phyloP scores from a whole-genome alignment of 2,797 vertebrate species.

The Phalanger gymnotis region DNA sequence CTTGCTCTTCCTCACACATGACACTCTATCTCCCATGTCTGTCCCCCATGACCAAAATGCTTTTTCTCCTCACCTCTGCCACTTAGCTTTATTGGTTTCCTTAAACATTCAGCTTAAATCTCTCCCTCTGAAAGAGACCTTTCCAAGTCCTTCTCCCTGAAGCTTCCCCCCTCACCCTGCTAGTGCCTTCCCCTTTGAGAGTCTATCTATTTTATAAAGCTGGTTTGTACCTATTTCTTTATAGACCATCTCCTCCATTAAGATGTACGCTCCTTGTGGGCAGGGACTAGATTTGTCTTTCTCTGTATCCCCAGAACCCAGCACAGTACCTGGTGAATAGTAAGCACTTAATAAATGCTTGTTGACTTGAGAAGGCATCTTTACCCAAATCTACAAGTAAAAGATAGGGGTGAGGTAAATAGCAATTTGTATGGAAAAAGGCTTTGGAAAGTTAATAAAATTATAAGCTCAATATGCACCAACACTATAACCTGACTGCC shows the following conservation, averaged over 20 bases:
- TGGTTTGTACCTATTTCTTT: background rate
- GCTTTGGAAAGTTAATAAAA: background rate
- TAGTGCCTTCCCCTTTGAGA: background rate
- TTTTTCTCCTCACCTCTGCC: background rate
- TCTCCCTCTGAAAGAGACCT: background rate
- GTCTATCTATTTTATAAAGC: background rate
- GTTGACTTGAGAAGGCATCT: background rate
- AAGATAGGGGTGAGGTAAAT: background rate
- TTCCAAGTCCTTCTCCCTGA: background rate
- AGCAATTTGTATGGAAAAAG: background rate
- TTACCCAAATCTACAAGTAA: background rate
- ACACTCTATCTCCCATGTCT: background rate
- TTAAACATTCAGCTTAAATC: background rate
- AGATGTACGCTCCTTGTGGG: background rate
- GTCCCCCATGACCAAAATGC: background rate
- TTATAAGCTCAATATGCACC: background rate
- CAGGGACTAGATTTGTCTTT: background rate
- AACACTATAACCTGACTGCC: background rate
- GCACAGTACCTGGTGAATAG: background rate
- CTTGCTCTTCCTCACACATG: background rate
- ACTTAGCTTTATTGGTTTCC: background rate
- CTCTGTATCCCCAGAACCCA: background rate
- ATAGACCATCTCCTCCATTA: background rate
- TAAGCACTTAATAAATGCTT: background rate
- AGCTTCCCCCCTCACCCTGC: too few relatives aligned